Evolutionary conservation across 2,888 invertebrate species (phyloP).

Genomic region (Apamea anceps): DNA sequence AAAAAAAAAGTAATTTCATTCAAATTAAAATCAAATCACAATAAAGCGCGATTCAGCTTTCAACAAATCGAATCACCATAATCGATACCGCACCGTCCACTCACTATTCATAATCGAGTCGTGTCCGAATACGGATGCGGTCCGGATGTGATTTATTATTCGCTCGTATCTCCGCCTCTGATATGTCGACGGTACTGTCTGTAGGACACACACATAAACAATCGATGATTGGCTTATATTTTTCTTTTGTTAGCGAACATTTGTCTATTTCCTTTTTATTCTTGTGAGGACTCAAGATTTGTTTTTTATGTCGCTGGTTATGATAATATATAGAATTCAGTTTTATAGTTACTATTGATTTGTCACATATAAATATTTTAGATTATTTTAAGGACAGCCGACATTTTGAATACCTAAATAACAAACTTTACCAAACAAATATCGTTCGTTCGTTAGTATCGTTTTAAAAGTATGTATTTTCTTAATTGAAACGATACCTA

Average conservation of each 20-base stretch:
- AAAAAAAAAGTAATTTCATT: neutral
- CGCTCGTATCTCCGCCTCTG: constrained; percentile 40
- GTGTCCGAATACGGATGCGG: constrained; percentile 48
- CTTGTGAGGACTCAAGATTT: constrained; percentile 2
- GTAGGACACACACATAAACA: constrained; percentile 26
- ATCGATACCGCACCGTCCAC: constrained; percentile 38
- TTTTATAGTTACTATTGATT: too few species aligned
- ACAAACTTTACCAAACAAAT: neutral
- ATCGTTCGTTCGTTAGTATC: too few species aligned
- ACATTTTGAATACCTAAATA: neutral
- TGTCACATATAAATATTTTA: neutral
- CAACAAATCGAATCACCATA: constrained; percentile 26
- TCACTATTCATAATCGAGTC: constrained; percentile 50
- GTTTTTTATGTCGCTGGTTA: neutral
- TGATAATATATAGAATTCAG: too few species aligned
- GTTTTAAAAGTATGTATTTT: too few species aligned
- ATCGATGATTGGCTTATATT: constrained; percentile 32
- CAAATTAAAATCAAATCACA: constrained; percentile 3
- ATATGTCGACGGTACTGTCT: constrained; percentile 37
- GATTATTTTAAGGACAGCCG: too few species aligned
- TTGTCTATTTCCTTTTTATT: constrained; percentile 15
- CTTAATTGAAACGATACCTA: neutral
- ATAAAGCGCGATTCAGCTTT: constrained; percentile 7
- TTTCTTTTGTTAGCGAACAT: constrained; percentile 23
- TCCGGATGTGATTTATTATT: constrained; percentile 64